Base-by-base conservation (phyloP, 2,888 invertebrate species). In the Patella caerulea region DNA sequence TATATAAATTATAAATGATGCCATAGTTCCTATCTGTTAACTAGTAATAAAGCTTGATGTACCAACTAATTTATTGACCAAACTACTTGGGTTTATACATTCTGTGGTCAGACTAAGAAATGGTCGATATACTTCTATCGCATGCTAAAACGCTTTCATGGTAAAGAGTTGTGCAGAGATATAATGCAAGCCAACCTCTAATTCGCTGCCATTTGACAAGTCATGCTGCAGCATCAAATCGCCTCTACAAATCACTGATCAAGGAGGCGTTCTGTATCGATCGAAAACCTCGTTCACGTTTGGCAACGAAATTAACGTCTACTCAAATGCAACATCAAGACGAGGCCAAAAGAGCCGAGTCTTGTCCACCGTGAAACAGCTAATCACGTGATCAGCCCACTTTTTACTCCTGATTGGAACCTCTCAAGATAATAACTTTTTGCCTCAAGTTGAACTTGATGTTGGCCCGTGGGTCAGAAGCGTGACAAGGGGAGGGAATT, bases 401-500 rank as follows among this genome's bases (percentile, higher is more conserved):
- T 24, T 65, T 65, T 65, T 19, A 65, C 19, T 65, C 65, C 19
- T 65, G 65, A 65, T 65, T 65, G 65, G 65, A 65, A 65, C 65
- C 65, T 65, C 65, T 65, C 65, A 19, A 24, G 65, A 19, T 65
- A 65, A 65, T 65, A 65, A 65, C 65, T 24, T 65, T 24, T 65
- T 65, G 65, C 65, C 65, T 24, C 24, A 24, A 24, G 24, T 24
- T 65, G 65, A 65, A 65, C 65, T 24, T 24, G 65, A 65, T 19
- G 19, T 65, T 65, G 65, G 65, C 65, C 65, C 65, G 12, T 19
- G 65, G 65, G 65, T 65, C 65, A 65, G 65, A 65, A 24, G 65
- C 65, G 65, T 65, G 65, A 65, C 65, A 65, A 65, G 65, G 65
- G 65, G 24, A 65, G 65, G 19, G 65, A 65, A 24, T 65, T 65